Conservation (phyloP, 2,797 vertebrate species). For the Sciurus vulgaris region DNA sequence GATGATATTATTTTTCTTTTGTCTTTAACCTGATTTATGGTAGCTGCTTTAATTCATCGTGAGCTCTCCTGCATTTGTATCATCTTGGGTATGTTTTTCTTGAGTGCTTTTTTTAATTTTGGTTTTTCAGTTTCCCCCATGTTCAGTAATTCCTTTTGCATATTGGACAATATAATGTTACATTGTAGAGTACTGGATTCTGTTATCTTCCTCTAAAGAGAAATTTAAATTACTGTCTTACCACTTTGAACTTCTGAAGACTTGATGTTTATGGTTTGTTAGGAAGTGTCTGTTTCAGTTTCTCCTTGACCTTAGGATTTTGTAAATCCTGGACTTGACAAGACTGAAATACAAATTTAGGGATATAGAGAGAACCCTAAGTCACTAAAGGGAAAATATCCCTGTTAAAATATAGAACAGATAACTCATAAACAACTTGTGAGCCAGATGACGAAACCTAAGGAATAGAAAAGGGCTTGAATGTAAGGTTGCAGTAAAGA, state of each 20-base stretch:
- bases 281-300: not conserved
- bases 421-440: too few relatives aligned
- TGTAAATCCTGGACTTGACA: not conserved
- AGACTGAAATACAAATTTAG: not conserved
- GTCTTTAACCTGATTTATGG: conserved; percentile 15
- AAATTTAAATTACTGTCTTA: conserved; percentile 39
- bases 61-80: not conserved
- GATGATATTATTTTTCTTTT: not conserved
- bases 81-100: not conserved
- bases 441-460: not conserved
- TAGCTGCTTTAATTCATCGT: conserved; percentile 36
- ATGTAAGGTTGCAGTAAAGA: not conserved
- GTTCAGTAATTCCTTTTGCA: not conserved
- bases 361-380: not conserved
- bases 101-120: conserved; percentile 31
- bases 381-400: not conserved
- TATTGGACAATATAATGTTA: not conserved
- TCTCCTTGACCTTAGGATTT: not conserved
- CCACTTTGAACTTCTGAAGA: not conserved
- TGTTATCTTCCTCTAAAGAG: conserved; percentile 15
- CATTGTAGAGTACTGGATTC: not conserved
- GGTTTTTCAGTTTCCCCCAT: not conserved
- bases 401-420: not conserved
- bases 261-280: conserved; percentile 40
- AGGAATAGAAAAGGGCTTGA: not conserved